Evolutionary conservation across 1,140 invertebrate species (phyloP).

Genomic region (Sweltsa coloradensis): DNA sequence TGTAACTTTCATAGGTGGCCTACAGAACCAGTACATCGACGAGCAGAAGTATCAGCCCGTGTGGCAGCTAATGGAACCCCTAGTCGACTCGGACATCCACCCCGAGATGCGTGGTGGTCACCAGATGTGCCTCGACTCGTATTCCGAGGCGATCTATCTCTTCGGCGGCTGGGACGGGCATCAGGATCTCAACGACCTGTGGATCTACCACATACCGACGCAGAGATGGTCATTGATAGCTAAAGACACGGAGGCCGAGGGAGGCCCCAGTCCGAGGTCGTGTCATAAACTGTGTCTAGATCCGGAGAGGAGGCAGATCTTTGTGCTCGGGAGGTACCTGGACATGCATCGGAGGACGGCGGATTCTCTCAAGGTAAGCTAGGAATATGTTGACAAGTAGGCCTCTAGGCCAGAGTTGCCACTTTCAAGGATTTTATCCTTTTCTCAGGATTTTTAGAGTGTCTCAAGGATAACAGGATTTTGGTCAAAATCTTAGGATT

Average conservation of each 20-base stretch:
- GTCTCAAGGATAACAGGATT: too few species aligned
- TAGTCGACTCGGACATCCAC: constrained; percentile 23
- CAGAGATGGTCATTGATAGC: constrained; percentile 65
- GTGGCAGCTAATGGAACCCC: constrained; percentile 45
- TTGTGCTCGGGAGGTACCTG: constrained; percentile 72
- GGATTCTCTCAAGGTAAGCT: constrained; percentile 45
- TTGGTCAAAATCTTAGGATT: too few species aligned
- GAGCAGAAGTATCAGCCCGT: constrained; percentile 59
- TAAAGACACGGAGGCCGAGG: constrained; percentile 48
- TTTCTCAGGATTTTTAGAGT: too few species aligned
- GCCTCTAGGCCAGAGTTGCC: too few species aligned
- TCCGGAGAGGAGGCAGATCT: constrained; percentile 67
- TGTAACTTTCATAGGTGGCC: constrained; percentile 40
- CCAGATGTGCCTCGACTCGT: constrained; percentile 77
- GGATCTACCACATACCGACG: constrained; percentile 61
- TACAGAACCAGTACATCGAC: constrained; percentile 58
- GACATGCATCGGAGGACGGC: constrained; percentile 50
- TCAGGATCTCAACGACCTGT: constrained; percentile 71
- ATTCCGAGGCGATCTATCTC: constrained; percentile 63
- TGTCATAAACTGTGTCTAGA: constrained; percentile 91
- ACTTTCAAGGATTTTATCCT: too few species aligned
- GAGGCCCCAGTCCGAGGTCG: constrained; percentile 71
- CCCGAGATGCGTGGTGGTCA: constrained; percentile 81
- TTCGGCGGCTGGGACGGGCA: constrained; percentile 88
- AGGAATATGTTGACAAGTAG: too few species aligned